Evolutionary conservation across 2,113 vertebrate genomes (phyloP), one percentile per base, ranked within the genome.

Genomic region (Boulengerochromis microlepis): DNA sequence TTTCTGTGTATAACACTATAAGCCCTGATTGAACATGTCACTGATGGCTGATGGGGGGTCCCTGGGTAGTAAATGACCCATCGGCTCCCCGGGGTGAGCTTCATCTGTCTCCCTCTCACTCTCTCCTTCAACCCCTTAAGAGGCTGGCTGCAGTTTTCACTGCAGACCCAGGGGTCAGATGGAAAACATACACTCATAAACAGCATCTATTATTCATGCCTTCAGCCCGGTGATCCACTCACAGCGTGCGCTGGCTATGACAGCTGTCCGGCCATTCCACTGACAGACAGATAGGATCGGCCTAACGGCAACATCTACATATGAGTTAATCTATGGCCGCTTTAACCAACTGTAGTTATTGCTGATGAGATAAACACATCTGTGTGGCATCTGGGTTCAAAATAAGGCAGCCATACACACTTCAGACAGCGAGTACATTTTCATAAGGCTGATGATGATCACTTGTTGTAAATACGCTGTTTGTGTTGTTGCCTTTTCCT

Each of bases 101-200:
- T 95, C 95, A 95, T 96, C 95, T 94, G 94, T 96, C 95, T 89
- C 84, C 59, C 83, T 50, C 71, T 78, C 31, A 42, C 76, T 71
- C 91, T 92, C 88, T 84, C 85, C 93, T 93, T 84, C 64, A 80
- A 85, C 89, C 91, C 92, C 92, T 93, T 94, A 93, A 93, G 95
- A 94, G 95, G 91, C 91, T 88, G 89, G 87, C 94, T 94, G 86
- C 89, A 95, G 92, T 96, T 96, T 95, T 95, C 85, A 83, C 92
- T 94, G 95, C 85, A 95, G 96, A 95, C 97, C 96, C 97, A 96
- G 94, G 97, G 97, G 97, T 96, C 96, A 97, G 96, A 96, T 97
- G 95, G 97, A 97, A 97, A 96, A 96, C 95, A 94, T 96, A 96
- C 96, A 96, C 96, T 96, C 96, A 97, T 97, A 97, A 97, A 97